phyloP scores from a whole-genome alignment of 2,113 vertebrate genomes.

The Natator depressus region DNA sequence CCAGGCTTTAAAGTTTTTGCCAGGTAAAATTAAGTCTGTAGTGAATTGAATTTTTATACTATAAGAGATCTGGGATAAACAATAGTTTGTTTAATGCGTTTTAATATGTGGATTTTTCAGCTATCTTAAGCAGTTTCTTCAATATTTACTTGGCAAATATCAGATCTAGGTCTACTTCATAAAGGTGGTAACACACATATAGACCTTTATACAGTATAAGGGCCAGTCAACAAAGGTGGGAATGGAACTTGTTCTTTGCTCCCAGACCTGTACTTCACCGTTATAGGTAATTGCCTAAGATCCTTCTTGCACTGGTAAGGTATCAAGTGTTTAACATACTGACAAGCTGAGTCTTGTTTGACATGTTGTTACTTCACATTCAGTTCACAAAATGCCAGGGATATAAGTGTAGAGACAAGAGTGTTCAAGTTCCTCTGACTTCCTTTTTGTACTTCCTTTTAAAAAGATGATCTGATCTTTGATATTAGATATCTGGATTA shows the following conservation, averaged over 20 bases:
- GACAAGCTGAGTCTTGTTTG: background rate
- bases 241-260: background rate
- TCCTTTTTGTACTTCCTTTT: background rate
- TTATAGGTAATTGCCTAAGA: background rate
- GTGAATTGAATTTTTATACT: background rate
- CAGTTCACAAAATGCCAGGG: background rate
- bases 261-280: background rate
- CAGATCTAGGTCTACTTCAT: background rate
- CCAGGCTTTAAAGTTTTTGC: slow-evolving; percentile 88
- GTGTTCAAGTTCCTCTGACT: background rate
- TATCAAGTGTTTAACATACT: background rate
- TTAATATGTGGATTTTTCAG: background rate
- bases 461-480: background rate
- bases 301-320: background rate
- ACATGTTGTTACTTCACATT: background rate
- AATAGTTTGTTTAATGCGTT: background rate
- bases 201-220: background rate
- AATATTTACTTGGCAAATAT: background rate
- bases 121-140: background rate
- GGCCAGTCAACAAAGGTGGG: background rate
- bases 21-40: slow-evolving; percentile 79
- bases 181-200: background rate
- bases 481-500: background rate
- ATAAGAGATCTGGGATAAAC: background rate
- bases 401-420: background rate